Evolutionary conservation across 2,113 vertebrate species (phyloP).

Genomic region (Pitta sordida): DNA sequence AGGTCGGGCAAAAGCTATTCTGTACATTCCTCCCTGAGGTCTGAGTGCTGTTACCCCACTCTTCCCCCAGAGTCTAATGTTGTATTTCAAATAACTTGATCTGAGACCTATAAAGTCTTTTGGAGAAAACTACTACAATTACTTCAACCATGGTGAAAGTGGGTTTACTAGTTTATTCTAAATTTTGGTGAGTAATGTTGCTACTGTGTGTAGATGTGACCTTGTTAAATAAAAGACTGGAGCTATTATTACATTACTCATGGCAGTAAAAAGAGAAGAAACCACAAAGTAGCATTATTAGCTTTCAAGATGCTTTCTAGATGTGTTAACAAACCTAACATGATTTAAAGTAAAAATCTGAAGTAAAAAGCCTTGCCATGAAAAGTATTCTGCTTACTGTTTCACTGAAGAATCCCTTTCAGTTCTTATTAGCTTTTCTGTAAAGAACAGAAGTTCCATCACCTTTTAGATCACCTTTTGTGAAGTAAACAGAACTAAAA

Average conservation of each 20-base stretch:
- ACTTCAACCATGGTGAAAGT: not conserved
- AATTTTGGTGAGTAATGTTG: not conserved
- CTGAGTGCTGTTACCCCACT: not conserved
- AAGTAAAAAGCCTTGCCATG: not conserved
- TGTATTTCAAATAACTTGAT: not conserved
- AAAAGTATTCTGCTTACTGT: not conserved
- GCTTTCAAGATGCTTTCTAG: not conserved
- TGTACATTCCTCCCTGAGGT: fast-evolving
- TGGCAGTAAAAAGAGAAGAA: not conserved
- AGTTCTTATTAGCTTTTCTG: not conserved
- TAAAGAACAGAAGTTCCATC: not conserved
- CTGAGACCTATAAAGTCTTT: not conserved
- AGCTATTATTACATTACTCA: not conserved
- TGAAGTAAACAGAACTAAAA: not conserved
- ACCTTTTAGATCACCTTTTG: not conserved
- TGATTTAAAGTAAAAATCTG: not conserved
- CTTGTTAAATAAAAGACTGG: not conserved
- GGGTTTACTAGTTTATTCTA: not conserved
- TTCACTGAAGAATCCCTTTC: not conserved
- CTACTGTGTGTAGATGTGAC: not conserved
- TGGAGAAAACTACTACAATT: not conserved
- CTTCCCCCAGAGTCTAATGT: not conserved
- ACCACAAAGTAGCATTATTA: not conserved
- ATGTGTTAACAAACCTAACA: not conserved
- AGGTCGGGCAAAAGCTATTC: not conserved